Percentiles rank a stretch among this genome's conserved stretches.
phyloP scores from a whole-genome alignment of 2,888 invertebrate species.

The Zaprionus obscuricornis region DNA sequence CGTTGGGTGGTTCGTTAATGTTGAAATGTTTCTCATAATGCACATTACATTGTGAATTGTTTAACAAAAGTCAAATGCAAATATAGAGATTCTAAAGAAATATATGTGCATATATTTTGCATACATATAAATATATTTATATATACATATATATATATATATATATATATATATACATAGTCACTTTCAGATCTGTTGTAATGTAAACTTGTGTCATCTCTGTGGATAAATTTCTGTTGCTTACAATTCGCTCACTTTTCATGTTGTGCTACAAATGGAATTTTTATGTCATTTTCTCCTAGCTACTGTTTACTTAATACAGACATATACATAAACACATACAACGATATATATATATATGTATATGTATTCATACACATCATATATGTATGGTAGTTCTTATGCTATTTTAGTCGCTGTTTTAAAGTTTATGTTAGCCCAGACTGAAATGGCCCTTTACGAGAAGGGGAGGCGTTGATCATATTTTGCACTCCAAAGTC shows the following conservation, averaged over 20 bases:
- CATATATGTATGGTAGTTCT: constrained; percentile 25
- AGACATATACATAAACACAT: too few species aligned
- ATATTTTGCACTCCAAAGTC: constrained; percentile 71
- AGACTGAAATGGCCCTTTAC: constrained; percentile 40
- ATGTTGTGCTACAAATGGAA: constrained; percentile 62
- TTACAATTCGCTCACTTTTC: constrained; percentile 31
- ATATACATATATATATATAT: neutral
- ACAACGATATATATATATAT: neutral
- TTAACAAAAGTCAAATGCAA: constrained; percentile 49
- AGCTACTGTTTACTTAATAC: constrained; percentile 5
- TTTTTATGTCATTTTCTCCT: constrained; percentile 55
- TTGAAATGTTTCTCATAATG: neutral
- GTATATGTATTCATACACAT: neutral
- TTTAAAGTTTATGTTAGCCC: constrained; percentile 61
- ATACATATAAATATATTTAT: neutral
- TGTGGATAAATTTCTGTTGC: constrained; percentile 20
- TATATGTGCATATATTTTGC: too few species aligned
- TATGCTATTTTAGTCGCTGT: constrained; percentile 41
- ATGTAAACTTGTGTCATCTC: constrained; percentile 7
- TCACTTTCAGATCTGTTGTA: constrained; percentile 11
- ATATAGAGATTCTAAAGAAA: constrained; percentile 39
- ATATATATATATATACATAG: neutral
- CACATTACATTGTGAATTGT: constrained; percentile 27
- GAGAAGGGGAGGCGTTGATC: constrained; percentile 46
- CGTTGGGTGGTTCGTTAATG: neutral